phyloP scores from a whole-genome alignment of 1,140 invertebrate species.

The Nymphalis io region DNA sequence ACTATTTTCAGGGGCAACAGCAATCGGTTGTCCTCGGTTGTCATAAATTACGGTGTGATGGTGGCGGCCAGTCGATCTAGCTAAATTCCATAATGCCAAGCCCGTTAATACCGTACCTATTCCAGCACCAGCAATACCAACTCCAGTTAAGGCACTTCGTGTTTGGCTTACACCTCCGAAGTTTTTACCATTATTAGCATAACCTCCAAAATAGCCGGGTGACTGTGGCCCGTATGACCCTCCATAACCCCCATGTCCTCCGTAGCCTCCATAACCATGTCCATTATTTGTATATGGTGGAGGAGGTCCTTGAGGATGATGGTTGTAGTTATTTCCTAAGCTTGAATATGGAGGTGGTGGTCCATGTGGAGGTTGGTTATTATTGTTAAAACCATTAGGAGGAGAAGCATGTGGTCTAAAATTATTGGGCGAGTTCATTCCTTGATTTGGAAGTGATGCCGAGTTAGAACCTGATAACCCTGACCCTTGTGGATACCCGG shows the following conservation, averaged over 20 bases:
- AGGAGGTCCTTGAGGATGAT: conserved; percentile 62
- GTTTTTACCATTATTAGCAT: conserved; percentile 55
- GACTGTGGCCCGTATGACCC: conserved; percentile 52
- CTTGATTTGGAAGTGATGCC: conserved; percentile 47
- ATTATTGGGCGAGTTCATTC: conserved; percentile 37
- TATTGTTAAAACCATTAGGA: conserved; percentile 39
- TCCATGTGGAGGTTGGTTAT: conserved; percentile 43
- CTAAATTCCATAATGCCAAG: conserved; percentile 78
- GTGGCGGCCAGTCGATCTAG: conserved; percentile 67
- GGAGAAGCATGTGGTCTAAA: conserved; percentile 39
- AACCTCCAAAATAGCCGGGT: conserved; percentile 69
- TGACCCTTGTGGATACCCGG: conserved; percentile 47
- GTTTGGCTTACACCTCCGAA: conserved; percentile 63
- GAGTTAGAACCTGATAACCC: conserved; percentile 47
- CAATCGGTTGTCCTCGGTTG: conserved; percentile 69
- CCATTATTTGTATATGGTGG: conserved; percentile 57
- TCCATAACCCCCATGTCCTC: conserved; percentile 41
- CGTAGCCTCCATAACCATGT: conserved; percentile 54
- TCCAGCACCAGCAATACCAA: conserved; percentile 72
- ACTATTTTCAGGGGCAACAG: conserved; percentile 65
- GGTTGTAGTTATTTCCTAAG: conserved; percentile 50
- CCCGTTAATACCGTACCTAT: conserved; percentile 76
- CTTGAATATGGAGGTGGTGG: conserved; percentile 56
- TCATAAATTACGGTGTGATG: conserved; percentile 75
- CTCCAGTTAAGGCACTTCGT: conserved; percentile 62